Percentiles rank a stretch among this genome's conserved stretches.
Conservation (phyloP, 2,113 vertebrate genomes). For the Mesoclemmys tuberculata region DNA sequence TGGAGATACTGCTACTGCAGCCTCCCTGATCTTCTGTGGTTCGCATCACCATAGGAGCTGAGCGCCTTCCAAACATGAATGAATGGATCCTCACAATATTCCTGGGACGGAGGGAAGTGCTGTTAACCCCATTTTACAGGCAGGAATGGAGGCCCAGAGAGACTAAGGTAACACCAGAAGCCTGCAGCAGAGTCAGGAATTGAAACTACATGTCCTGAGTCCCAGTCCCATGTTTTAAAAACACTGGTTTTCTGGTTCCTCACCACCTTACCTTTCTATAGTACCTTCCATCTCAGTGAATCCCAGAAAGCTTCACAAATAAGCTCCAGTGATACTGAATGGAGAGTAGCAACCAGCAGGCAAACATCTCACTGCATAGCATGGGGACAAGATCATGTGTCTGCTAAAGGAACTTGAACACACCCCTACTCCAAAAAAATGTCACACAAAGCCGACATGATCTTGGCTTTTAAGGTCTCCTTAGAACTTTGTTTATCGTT, state of each 20-base stretch:
- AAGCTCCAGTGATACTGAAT: neutral
- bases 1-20: neutral
- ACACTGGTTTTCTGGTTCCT: too few relatives aligned
- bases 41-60: neutral
- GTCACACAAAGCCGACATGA: neutral
- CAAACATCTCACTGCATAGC: neutral
- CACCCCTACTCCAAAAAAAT: neutral
- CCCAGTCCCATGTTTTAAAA: neutral
- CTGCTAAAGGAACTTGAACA: neutral
- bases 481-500: neutral
- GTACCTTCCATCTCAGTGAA: neutral
- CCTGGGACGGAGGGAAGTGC: too few relatives aligned
- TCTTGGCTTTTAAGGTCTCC: too few relatives aligned
- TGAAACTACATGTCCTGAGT: neutral
- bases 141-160: too few relatives aligned
- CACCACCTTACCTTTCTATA: neutral
- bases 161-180: neutral
- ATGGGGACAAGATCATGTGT: neutral
- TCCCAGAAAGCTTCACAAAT: neutral
- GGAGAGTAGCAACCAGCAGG: neutral
- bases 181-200: neutral
- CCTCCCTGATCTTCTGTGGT: neutral
- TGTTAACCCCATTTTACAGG: neutral
- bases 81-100: too few relatives aligned
- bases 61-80: neutral